Evolutionary conservation across 2,797 vertebrate species (phyloP).

Genomic region (Anniella stebbinsi): DNA sequence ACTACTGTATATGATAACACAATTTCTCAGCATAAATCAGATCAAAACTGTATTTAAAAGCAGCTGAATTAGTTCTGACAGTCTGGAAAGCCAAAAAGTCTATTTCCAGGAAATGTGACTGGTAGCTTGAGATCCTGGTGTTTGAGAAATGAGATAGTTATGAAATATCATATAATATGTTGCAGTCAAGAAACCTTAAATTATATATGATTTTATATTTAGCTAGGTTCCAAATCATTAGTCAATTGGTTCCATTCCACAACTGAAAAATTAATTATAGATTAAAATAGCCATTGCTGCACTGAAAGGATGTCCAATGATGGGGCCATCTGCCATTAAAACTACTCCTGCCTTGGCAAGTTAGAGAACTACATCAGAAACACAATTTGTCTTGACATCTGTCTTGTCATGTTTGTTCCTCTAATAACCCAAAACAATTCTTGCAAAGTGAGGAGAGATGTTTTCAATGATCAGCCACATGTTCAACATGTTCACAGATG

Average conservation of each 20-base stretch:
- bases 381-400: not conserved
- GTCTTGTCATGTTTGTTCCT: not conserved
- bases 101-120: not conserved
- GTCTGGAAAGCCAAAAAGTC: slow-evolving; percentile 29
- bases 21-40: slow-evolving; percentile 35
- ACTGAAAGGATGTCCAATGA: not conserved
- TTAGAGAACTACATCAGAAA: not conserved
- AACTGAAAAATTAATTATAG: not conserved
- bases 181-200: not conserved
- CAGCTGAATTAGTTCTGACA: slow-evolving; percentile 57
- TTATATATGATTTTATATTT: not conserved
- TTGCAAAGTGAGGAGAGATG: not conserved
- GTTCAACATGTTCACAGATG: not conserved
- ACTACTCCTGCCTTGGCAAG: not conserved
- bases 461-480: not conserved
- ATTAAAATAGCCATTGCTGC: not conserved
- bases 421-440: not conserved
- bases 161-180: not conserved
- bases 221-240: not conserved
- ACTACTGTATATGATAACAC: not conserved
- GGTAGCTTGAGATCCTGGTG: not conserved
- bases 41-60: slow-evolving; percentile 37
- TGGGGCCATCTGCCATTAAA: not conserved
- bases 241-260: too few species aligned
- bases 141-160: slow-evolving; percentile 6